Evolutionary conservation across 1,140 invertebrate species (phyloP), one percentile per base, ranked within the genome.

Genomic region (Chymomyza costata): DNA sequence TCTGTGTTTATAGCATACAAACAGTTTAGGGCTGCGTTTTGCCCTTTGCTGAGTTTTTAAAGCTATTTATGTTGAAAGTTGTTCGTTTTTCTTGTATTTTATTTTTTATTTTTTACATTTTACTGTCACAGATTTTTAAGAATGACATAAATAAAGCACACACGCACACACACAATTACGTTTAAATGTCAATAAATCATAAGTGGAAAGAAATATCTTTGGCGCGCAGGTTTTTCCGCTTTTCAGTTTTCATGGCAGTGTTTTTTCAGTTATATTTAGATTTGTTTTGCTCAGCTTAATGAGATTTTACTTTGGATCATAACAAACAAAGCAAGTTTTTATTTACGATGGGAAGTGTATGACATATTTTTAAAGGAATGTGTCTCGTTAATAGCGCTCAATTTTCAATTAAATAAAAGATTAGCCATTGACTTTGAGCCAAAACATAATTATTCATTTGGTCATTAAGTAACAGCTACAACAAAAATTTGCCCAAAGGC

Each of bases 131-230:
- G 5, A 6, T 28, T 28, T 5, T 5, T 34, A 11, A 6, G 5
- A 34, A 11, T n/a, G 13, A 6, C 5, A 11, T n/a, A 34, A 34
- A 34, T 34, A 6, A n/a, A n/a, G 31, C 13, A 34, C 3, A 34
- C 30, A 58, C 17, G 60, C 31, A 50, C 31, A 55, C 64, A 50
- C 73, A 78, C n/a, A n/a, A n/a, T n/a, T n/a, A n/a, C n/a, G n/a
- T 56, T 78, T 78, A 80, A 78, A 78, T 64, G 55, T 53, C 73
- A 71, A 78, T 78, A 80, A 78, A 78, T 78, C 73, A 78, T 80
- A 80, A 67, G 32, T 5, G 25, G 39, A 28, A 37, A 54, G 37
- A 30, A 17, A 16, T 21, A 11, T 17, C n/a, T 30, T 14, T 1
- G 5, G 14, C 10, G 21, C 18, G 8, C 16, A 30, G 25, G 16